Percentiles rank a stretch among this genome's conserved stretches.
phyloP scores from a whole-genome alignment of 1,140 invertebrate genomes.

The Metaphire vulgaris region DNA sequence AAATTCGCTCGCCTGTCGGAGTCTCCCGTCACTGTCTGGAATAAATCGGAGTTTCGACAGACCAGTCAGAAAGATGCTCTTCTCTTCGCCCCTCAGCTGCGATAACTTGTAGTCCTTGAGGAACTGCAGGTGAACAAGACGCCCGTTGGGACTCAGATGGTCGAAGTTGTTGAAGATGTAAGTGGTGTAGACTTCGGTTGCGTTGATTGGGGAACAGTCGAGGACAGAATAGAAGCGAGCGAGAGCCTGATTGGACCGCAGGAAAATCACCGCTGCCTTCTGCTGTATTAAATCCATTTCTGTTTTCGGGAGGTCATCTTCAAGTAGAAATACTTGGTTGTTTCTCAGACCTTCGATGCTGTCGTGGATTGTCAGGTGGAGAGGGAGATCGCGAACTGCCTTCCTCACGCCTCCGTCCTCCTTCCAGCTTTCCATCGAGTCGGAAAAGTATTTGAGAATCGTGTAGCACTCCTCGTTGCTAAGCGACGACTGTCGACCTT shows the following conservation, averaged over 20 bases:
- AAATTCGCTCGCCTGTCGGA: slow-evolving; percentile 22
- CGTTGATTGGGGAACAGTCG: background rate
- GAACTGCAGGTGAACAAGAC: background rate
- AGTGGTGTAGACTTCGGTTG: slow-evolving; percentile 15
- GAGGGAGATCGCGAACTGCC: slow-evolving; percentile 6
- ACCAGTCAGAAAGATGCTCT: background rate
- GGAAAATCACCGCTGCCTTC: slow-evolving; percentile 17
- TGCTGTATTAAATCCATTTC: slow-evolving; percentile 26
- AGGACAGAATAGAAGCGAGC: slow-evolving; percentile 9
- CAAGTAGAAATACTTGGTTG: slow-evolving; percentile 8
- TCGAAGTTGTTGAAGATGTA: background rate
- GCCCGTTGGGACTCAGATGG: background rate
- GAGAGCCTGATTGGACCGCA: slow-evolving; percentile 13
- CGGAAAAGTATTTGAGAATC: slow-evolving; percentile 28
- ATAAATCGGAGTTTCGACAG: background rate
- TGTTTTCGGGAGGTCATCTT: slow-evolving; percentile 15
- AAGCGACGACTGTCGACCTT: background rate
- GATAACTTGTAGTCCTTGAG: background rate
- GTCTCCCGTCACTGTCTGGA: slow-evolving; percentile 1
- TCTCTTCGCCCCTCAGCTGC: background rate
- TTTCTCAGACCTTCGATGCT: slow-evolving; percentile 6
- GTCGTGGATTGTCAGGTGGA: slow-evolving; percentile 21
- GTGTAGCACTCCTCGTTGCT: slow-evolving; percentile 23
- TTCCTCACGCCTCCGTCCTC: slow-evolving; percentile 9
- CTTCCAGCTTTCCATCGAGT: slow-evolving; percentile 13